Percentiles rank a stretch among this genome's conserved stretches.
These are phyloP conservation scores for Myotis myotis DNA, from an alignment of 2,797 vertebrate genomes.

Conservation along the genomic window DNA sequence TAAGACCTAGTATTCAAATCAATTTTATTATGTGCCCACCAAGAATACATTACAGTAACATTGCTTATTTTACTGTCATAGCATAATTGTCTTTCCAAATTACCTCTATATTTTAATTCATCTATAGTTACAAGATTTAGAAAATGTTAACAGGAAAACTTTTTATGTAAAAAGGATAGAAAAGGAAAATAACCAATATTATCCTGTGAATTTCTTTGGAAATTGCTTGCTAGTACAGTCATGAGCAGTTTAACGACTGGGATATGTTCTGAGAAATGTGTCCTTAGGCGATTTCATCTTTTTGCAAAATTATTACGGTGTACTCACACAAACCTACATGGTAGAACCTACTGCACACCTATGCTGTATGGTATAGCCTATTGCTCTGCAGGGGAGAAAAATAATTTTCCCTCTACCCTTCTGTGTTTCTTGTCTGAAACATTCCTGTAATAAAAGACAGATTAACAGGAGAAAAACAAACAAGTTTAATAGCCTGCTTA, in stretches of 20 bases:
- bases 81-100: background rate
- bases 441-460: background rate
- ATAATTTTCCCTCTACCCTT: background rate
- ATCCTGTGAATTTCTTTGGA: background rate
- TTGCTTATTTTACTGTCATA: background rate
- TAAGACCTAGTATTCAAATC: background rate
- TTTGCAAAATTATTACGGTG: background rate
- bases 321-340: background rate
- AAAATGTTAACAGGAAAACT: background rate
- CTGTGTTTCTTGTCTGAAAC: background rate
- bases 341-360: background rate
- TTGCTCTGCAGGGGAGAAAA: background rate
- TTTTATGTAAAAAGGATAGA: background rate
- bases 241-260: background rate
- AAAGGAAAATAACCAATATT: background rate
- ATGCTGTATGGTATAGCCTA: background rate
- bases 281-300: background rate
- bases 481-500: background rate
- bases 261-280: background rate
- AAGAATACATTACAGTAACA: background rate
- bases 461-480: background rate
- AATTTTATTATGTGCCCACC: background rate
- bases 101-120: background rate
- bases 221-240: background rate
- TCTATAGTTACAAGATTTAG: background rate